Base-by-base conservation (phyloP, 1,140 invertebrate species). In the Tyrophagus putrescentiae region DNA sequence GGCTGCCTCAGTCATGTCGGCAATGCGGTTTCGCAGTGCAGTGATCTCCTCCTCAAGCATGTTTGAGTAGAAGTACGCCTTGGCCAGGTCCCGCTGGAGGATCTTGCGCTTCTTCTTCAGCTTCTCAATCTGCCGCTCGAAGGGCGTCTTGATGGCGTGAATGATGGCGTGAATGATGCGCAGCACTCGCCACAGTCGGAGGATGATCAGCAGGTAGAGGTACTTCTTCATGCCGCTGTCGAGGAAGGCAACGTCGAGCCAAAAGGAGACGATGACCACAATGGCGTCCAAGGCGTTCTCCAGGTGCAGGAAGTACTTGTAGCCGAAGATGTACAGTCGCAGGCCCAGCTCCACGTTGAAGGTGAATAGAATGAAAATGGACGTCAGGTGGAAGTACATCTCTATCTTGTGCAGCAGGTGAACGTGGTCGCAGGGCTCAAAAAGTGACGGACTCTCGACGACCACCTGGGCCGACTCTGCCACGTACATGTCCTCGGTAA, bases 51-150 rank as follows among this genome's bases (percentile, higher is more conserved):
- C 52, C 25, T 54, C 52, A 28, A 54, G 28, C 27, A 54, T 32
- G 39, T 54, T 54, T 3, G 52, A 54, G 39, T 54, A 54, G 28
- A 54, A 54, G 25, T 54, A 54, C 27, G 52, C 52, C 25, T 54
- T 54, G 27, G 52, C 52, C 27, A 54, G 52, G 39, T 54, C 52
- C 21, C 52, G 16, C 27, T 54, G 52, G 21, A 54, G 28, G 11
- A 54, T 31, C 25, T 54, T 54, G 13, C 25, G 13, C 25, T 54
- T 54, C 25, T 54, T 54, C 25, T 54, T 54, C 31, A 54, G 27
- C 25, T 54, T 54, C 27, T 54, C 52, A 28, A 54, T 31, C 25
- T 54, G 52, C 25, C 52, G 16, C 39, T 54, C 52, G 39, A 21
- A 27, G n/a, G 52, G 52, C 25, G 52, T 25, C 13, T 27, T 13